Conservation (phyloP, 1,140 invertebrate species). For the Lycorma delicatula region DNA sequence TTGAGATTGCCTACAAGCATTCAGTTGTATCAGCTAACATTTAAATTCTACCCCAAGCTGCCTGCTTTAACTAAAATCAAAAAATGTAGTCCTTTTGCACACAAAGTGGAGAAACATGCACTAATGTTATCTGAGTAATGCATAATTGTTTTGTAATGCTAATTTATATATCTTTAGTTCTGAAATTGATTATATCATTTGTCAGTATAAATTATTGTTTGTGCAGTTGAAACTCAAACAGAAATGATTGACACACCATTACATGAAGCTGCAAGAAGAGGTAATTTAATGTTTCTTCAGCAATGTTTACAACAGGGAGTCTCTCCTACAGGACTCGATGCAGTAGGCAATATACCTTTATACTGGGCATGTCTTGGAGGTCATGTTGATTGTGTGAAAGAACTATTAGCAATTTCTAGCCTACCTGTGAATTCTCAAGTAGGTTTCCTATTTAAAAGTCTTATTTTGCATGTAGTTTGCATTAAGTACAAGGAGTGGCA, state of each 20-base stretch:
- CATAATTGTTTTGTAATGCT: no score
- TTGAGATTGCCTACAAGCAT: no score
- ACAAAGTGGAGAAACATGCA: no score
- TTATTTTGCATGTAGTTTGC: no score
- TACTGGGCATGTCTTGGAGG: constrained; percentile 58
- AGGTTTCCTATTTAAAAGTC: constrained; percentile 22
- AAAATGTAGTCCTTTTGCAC: no score
- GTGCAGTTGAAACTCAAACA: constrained; percentile 50
- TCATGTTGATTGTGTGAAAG: constrained; percentile 45
- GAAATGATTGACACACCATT: constrained; percentile 54
- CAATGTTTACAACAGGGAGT: constrained; percentile 57
- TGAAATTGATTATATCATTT: no score
- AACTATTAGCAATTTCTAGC: constrained; percentile 40
- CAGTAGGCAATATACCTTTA: constrained; percentile 56
- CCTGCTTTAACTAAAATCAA: no score
- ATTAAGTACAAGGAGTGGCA: no score
- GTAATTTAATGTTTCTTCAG: constrained; percentile 52
- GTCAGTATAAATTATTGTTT: constrained; percentile 1
- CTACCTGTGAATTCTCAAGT: constrained; percentile 43
- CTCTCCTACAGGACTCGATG: constrained; percentile 59
- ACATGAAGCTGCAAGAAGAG: constrained; percentile 61
- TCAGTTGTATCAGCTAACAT: no score
- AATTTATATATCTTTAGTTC: no score
- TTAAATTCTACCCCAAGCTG: no score
- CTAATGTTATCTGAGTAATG: no score